Base-by-base conservation (phyloP, 2,797 vertebrate species). In the Malacoraja senta region DNA sequence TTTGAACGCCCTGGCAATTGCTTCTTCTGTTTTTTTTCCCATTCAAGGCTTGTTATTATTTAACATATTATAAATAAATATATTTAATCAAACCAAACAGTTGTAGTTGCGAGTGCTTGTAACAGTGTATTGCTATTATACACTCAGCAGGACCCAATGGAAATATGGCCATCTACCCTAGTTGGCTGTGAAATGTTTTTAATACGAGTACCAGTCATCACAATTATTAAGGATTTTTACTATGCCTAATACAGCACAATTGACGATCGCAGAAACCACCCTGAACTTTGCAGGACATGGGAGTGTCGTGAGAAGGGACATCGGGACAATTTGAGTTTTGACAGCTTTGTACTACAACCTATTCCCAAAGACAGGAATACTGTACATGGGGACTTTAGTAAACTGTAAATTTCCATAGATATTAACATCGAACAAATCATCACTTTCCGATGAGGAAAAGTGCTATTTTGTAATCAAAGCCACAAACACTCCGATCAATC, bases 401-500 rank as follows among this genome's bases (percentile, higher is more conserved):
- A 88, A 68, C 63, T 88, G 84, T 10, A 68, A 68, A 88, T 88
- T 88, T 88, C 63, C 84, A 68, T 68, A 88, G 63, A 68, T 88
- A 88, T 68, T 88, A 88, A 88, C 84, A 65, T 88, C 61, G 61
- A 32, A 58, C 61, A 88, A 88, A 88, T 88, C 63, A 35, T 68
- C 84, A 88, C 84, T 10, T 88, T 88, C 63, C 84, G 68, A 68
- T 88, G 84, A 35, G 83, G n/a, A 88, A 35, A 88, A 32, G 83
- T 86, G 58, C 58, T 86, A 86, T 63, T 86, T 86, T 86, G 65
- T 68, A 88, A 88, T 88, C 84, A 65, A 88, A 88, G 29, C 63
- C n/a, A 88, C 84, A 65, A 88, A 68, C 84, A 88, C 61, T 68
- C 63, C 8, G n/a, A 68, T 88, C 84, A 88, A 88, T 88, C 38